These are phyloP conservation scores for Melanotaenia maccullochi DNA, from an alignment of 2,797 vertebrate genomes.

Conservation along the genomic window DNA sequence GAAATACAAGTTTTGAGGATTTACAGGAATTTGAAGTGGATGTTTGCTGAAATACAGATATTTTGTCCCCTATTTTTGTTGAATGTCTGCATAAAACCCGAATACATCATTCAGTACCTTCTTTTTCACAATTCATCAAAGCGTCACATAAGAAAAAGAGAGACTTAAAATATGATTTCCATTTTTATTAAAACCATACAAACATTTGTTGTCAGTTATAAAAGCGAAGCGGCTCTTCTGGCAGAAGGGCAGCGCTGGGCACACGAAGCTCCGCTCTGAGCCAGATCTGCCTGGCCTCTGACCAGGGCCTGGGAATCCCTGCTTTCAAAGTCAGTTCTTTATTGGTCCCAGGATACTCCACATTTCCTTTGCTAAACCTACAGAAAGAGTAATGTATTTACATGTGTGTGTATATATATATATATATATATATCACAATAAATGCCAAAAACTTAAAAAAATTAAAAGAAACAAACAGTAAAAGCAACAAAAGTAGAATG, in stretches of 20 bases:
- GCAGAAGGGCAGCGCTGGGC: conserved; percentile 83
- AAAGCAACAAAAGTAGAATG: conserved; percentile 76
- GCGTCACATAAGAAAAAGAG: conserved; percentile 36
- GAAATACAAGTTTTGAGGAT: neutral
- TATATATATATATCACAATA: conserved; percentile 70
- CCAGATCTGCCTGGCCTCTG: conserved; percentile 81
- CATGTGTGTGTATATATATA: conserved; percentile 73
- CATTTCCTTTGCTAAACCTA: conserved; percentile 88
- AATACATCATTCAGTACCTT: conserved; percentile 1
- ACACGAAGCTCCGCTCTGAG: conserved; percentile 80
- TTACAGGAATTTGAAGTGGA: neutral
- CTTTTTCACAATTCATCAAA: conserved; percentile 16
- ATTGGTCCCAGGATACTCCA: conserved; percentile 80
- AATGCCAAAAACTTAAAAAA: conserved; percentile 81
- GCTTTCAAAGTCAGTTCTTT: conserved; percentile 83
- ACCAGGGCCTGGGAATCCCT: conserved; percentile 82
- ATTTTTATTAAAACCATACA: conserved; percentile 98
- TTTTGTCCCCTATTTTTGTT: neutral
- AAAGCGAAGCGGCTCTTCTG: conserved; percentile 94
- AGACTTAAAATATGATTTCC: conserved; percentile 84
- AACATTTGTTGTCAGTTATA: conserved; percentile 95
- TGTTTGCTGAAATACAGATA: neutral
- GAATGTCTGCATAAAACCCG: neutral
- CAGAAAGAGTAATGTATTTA: conserved; percentile 93
- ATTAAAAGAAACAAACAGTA: conserved; percentile 8